phyloP scores from a whole-genome alignment of 2,888 invertebrate species.

The Lacanobia oleracea region DNA sequence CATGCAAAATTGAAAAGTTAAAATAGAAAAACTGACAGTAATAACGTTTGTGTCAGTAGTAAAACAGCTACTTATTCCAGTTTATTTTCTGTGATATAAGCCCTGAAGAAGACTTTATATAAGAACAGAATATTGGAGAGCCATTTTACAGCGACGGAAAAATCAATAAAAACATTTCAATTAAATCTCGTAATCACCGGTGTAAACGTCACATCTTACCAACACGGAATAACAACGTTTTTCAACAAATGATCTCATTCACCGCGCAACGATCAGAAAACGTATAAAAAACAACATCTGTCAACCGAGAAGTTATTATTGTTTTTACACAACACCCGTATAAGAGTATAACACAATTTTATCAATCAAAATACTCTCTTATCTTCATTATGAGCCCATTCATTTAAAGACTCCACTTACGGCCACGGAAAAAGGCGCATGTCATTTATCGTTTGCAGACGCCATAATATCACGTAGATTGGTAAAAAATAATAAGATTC shows the following conservation, averaged over 20 bases:
- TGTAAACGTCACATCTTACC: conserved; percentile 24
- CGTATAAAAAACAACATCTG: conserved; percentile 50
- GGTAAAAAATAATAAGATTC: conserved; percentile 52
- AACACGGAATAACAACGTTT: conserved; percentile 14
- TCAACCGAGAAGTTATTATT: conserved; percentile 47
- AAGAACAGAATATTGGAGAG: not conserved
- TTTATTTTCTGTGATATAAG: not conserved
- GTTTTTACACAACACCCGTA: conserved; percentile 53
- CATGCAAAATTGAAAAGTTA: too few relatives aligned
- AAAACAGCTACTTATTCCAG: too few relatives aligned
- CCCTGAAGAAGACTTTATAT: not conserved
- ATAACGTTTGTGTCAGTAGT: not conserved
- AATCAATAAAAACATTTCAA: conserved; percentile 5
- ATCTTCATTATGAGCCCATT: conserved; percentile 37
- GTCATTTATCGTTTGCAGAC: conserved; percentile 11
- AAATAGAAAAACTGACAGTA: too few relatives aligned
- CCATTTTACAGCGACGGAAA: not conserved
- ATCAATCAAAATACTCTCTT: conserved; percentile 47
- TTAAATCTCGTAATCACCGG: conserved; percentile 1
- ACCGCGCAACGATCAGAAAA: conserved; percentile 28
- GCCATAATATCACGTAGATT: not conserved
- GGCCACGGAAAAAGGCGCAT: conserved; percentile 9
- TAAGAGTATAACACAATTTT: conserved; percentile 42
- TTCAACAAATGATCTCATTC: conserved; percentile 58
- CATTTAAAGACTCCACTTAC: conserved; percentile 27